Evolutionary conservation across 1,140 invertebrate species (phyloP), one percentile per base, ranked within the genome.

Genomic region (Cydia strobilella): DNA sequence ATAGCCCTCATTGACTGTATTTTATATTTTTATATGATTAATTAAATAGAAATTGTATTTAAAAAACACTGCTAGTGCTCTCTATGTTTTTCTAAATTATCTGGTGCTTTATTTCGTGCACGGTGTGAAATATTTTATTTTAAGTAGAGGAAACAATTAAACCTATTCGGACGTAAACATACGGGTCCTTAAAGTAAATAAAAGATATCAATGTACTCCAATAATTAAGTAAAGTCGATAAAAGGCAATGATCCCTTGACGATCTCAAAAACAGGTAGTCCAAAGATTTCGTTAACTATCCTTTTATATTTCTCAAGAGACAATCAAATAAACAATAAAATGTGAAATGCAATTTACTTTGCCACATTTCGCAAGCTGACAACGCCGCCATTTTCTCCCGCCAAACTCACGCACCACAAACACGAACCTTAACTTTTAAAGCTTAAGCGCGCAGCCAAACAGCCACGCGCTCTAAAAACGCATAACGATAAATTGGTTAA

Each of bases 281-380:
- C 9, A 23, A 20, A n/a, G 20, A 59, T 59, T 59, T 59, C 54
- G 54, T 59, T 54, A 63, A 76, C 74, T 54, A 76, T 73, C 48
- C 54, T 39, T 75, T 51, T 62, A 75, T 78, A 78, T 69, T 31
- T 72, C 74, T 71, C 71, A 72, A 78, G 73, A 69, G 74, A 77
- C 75, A 76, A 81, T 83, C 76, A 83, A 83, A 83, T 83, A 83
- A 83, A 83, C 80, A 80, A 80, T 83, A 83, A 82, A 83, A 81
- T 73, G 62, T 74, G 78, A 79, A 81, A 83, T 66, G 77, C 80
- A 82, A 83, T 81, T 79, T 79, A 79, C 75, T 75, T 78, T 75
- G 80, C 78, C 79, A 81, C 78, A 81, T 83, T 79, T 81, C 75
- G 72, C 77, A 66, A 77, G 63, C 35, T 69, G 75, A 75, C 63